These are phyloP conservation scores for Malaclemys terrapin DNA, from an alignment of 2,113 vertebrate genomes.

Conservation along the genomic window DNA sequence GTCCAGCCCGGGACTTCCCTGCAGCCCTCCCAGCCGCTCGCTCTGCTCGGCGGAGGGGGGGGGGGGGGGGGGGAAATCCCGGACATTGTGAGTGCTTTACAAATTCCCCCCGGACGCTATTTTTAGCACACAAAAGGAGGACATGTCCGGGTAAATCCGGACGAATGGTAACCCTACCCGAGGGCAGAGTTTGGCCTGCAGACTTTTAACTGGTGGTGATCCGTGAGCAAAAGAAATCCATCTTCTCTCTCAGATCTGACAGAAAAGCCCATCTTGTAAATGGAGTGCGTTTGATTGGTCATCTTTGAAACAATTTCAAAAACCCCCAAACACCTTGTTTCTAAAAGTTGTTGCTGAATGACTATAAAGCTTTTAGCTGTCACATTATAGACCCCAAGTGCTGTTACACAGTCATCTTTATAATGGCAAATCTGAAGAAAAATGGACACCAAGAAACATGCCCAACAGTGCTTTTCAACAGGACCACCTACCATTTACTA, in stretches of 20 bases:
- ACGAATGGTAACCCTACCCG: accelerated
- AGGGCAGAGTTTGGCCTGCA: background rate
- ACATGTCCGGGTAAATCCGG: too few relatives aligned
- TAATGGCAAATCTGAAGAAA: background rate
- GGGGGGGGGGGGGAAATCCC: too few relatives aligned
- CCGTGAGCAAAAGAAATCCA: accelerated
- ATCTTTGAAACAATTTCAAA: background rate
- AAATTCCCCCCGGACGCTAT: too few relatives aligned
- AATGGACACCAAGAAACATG: background rate
- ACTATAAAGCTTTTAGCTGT: background rate
- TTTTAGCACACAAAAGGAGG: too few relatives aligned
- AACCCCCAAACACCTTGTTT: background rate
- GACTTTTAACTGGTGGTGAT: background rate
- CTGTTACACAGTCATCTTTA: background rate
- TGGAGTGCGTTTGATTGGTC: accelerated
- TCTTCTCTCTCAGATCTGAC: accelerated
- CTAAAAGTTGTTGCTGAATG: background rate
- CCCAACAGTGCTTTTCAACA: background rate
- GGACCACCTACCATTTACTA: background rate
- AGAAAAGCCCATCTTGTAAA: background rate
- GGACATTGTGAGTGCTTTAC: too few relatives aligned
- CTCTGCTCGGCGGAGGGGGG: too few relatives aligned
- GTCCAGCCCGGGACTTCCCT: too few relatives aligned
- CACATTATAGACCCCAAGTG: background rate
- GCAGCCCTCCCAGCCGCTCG: too few relatives aligned